Evolutionary conservation across 2,797 vertebrate genomes (phyloP), one percentile per base, ranked within the genome.

Genomic region (Lateolabrax maculatus): DNA sequence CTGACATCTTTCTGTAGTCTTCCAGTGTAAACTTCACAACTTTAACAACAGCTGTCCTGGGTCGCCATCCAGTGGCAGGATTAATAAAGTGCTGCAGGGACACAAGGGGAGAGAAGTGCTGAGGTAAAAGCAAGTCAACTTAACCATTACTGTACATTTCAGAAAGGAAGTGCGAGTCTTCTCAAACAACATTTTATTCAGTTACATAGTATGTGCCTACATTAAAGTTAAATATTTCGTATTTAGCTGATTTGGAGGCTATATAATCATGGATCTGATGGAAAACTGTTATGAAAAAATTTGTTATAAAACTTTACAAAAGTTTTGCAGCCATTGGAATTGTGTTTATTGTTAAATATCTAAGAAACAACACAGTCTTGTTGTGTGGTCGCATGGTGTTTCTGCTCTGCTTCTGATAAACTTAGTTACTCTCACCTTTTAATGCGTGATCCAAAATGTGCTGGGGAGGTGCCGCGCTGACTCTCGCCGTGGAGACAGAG

Each of bases 341-440:
- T n/a, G n/a, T 1, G 29, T 11, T 55, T 31, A 31, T n/a, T n/a
- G 29, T 18, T 18, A 31, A 19, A 9, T 18, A 7, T 11, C 21
- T 1, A 29, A 29, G 51, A 15, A 52, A 52, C 12, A 15, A 16
- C 12, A 27, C 13, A 52, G 5, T 27, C 16, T 4, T 25, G 25
- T 52, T 34, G 31, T 36, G 25, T n/a, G 2, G n/a, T 49, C 3
- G 6, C 49, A 52, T 23, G 2, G 19, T n/a, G 43, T 18, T 23
- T 46, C 67, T 46, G 41, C 16, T 34, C 10, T 57, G 29, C 53
- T 52, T 27, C 23, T 15, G 51, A 5, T n/a, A 19, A 62, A 36
- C 36, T 57, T 25, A 29, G 6, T 58, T 21, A 10, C 9, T 72
- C 82, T 87, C 86, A 93, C 91, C 91, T 88, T 87, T 53, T 64